phyloP scores from a whole-genome alignment of 2,888 invertebrate genomes.

The Chirona hameri region DNA sequence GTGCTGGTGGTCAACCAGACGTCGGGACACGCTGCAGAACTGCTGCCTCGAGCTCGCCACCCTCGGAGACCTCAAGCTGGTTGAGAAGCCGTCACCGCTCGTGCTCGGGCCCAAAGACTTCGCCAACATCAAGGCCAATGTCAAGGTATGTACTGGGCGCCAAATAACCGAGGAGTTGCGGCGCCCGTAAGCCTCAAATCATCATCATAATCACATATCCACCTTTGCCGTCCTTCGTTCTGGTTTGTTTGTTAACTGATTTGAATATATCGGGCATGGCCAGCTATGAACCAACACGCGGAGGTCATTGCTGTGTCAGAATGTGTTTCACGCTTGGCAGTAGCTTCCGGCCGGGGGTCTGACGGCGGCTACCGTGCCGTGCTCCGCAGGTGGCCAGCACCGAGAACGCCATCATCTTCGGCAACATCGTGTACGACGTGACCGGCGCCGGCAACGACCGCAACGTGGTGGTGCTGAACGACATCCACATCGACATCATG shows the following conservation, averaged over 20 bases:
- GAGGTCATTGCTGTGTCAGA: too few relatives aligned
- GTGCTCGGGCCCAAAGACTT: slow-evolving; percentile 96
- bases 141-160: slow-evolving; percentile 70
- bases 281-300: too few relatives aligned
- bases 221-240: too few relatives aligned
- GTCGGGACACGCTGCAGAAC: slow-evolving; percentile 93
- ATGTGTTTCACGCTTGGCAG: too few relatives aligned
- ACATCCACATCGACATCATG: slow-evolving; percentile 99
- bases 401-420: slow-evolving; percentile 99
- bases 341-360: too few relatives aligned
- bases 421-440: slow-evolving; percentile 97
- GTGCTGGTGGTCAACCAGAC: slow-evolving; percentile 98
- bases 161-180: too few relatives aligned
- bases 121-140: slow-evolving; percentile 96
- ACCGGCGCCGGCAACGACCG: slow-evolving; percentile 86
- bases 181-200: too few relatives aligned
- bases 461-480: slow-evolving; percentile 96
- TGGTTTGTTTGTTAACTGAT: too few relatives aligned
- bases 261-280: too few relatives aligned
- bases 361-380: not conserved
- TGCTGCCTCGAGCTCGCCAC: slow-evolving; percentile 97
- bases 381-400: slow-evolving; percentile 78
- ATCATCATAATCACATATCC: too few relatives aligned
- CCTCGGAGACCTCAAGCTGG: slow-evolving; percentile 92
- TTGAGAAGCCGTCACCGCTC: slow-evolving; percentile 93